Evolutionary conservation across 35 echinoderm and acorn worm genomes (phyloP), one percentile per base, ranked within the genome.

Genomic region (Strongylocentrotus purpuratus): DNA sequence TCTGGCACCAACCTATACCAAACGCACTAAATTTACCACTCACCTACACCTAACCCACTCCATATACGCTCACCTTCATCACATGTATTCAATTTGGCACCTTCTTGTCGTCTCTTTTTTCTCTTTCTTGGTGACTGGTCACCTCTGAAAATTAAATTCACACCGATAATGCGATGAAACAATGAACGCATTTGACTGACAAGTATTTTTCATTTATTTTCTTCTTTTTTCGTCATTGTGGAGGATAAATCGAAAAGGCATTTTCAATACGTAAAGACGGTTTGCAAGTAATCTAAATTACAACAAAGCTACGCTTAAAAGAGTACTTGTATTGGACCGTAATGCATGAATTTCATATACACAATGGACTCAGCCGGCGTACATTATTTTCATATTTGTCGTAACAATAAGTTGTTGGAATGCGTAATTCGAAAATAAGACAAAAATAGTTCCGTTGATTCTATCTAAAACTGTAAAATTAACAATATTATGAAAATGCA

Each of bases 261-360:
- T 89, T 31, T 89, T 41, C 87, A 89, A 89, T 89, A 45, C 87
- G 45, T 78, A 78, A 78, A 78, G 65, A 78, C 65, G 65, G 65
- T 78, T 78, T 78, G 65, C 65, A 78, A 15, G 65, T 78, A 31
- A 28, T 78, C 65, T 78, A 78, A 78, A 78, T 78, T 28, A 28
- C 65, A 78, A 78, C 45, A 17, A 89, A 33, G 18, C 87, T 89
- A 89, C 87, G 87, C 87, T 89, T 89, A 33, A 25, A 17, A 89
- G 87, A 89, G 87, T 89, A 89, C 87, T 89, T 89, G 87, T 89
- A 89, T 89, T 89, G 87, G 87, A 89, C 87, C 32, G 33, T 18
- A 89, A 89, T 89, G 33, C 33, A 89, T 20, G 87, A 89, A 89
- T 89, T 33, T 46, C 33, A 89, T 46, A 89, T 78, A 78, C 65